Base-by-base conservation (phyloP, 2,888 invertebrate species). In the Meghimatium bilineatum region DNA sequence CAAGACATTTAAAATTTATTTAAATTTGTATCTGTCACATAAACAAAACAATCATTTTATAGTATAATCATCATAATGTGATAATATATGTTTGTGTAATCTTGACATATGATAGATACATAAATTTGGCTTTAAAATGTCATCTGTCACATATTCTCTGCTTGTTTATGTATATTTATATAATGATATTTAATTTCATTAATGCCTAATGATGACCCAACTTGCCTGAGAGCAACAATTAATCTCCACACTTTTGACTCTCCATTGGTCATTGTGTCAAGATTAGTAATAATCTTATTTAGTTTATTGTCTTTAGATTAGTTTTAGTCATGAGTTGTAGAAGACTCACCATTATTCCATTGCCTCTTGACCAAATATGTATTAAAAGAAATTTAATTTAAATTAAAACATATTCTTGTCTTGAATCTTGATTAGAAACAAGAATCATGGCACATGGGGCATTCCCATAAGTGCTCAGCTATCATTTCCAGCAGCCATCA, bases 221-320 rank as follows among this genome's bases (percentile, higher is more conserved):
- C 38, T 72, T 49, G 72, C 44, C 29, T 72, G 26, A 72, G n/a
- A n/a, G n/a, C 10, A 44, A 12, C 26, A 72, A n/a, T 72, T n/a
- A 72, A 72, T 72, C 72, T 72, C 72, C 49, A 72, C 44, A 44
- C 23, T 12, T 44, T 44, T 14, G 17, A n/a, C n/a, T n/a, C 66
- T 14, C 32, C 32, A 66, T 10, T 20, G 32, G 32, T 63, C 3
- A 63, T 23, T 23, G 23, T 20, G 56, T 20, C 8, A 56, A 56
- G 56, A 56, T 20, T 3, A 56, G 20, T 14, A 23, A 56, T 20
- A 14, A 23, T 56, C 20, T 3, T 20, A 2, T 56, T 56, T 56
- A 6, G 17, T 12, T 3, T 56, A 12, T 6, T 17, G 23, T 56
- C 56, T 56, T 56, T 56, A 56, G 56, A 14, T 56, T 23, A 20